These are phyloP conservation scores for Steromphala cineraria DNA, from an alignment of 2,888 invertebrate genomes.

Conservation along the genomic window DNA sequence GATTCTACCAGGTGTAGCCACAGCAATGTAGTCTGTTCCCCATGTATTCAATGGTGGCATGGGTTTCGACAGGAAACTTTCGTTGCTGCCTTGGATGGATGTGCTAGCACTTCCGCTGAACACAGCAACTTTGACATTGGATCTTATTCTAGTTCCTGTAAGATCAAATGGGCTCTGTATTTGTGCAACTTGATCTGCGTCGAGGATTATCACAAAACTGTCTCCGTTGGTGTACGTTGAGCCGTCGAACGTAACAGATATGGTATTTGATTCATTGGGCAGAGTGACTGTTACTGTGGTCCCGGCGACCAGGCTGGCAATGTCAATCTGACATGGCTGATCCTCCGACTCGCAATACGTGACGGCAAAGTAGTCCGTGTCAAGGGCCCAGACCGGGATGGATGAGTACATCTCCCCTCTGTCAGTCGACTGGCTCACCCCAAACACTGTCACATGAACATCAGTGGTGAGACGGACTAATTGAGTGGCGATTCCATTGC, in stretches of 20 bases:
- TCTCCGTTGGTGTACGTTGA: neutral
- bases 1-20: neutral
- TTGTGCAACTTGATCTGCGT: slow-evolving; percentile 36
- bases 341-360: slow-evolving; percentile 41
- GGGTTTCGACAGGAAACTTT: neutral
- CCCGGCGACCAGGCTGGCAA: neutral
- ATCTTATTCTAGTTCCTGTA: slow-evolving; percentile 36
- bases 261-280: neutral
- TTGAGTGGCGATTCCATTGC: neutral
- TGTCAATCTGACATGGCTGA: slow-evolving; percentile 18
- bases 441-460: neutral
- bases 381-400: slow-evolving; percentile 33
- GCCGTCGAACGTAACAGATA: neutral
- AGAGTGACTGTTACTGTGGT: neutral
- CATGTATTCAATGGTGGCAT: neutral
- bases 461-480: neutral
- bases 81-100: neutral
- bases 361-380: slow-evolving; percentile 37
- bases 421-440: neutral
- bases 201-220: slow-evolving; percentile 23
- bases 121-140: slow-evolving; percentile 35
- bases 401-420: slow-evolving; percentile 40
- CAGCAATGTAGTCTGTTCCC: slow-evolving; percentile 1
- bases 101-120: slow-evolving; percentile 30
- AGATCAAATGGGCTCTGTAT: slow-evolving; percentile 40